Conservation (phyloP, 2,888 invertebrate species). For the Tortricodes alternella region DNA sequence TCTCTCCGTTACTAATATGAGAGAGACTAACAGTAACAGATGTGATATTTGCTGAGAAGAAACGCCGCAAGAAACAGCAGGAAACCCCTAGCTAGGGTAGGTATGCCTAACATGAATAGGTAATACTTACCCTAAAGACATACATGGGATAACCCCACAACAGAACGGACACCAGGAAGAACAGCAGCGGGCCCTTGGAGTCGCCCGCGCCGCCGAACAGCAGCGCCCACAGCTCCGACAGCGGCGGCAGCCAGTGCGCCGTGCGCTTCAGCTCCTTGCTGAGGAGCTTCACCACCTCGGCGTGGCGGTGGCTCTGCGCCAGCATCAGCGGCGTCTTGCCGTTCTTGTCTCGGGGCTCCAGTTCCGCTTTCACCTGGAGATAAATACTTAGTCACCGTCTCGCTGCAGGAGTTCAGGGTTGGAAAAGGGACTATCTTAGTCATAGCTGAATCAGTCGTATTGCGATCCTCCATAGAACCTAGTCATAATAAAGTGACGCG, state of each 20-base stretch:
- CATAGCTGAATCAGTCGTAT: too few relatives aligned
- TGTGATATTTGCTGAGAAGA: too few relatives aligned
- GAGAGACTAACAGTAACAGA: too few relatives aligned
- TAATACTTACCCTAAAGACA: conserved; percentile 86
- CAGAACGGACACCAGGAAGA: conserved; percentile 92
- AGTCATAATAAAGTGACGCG: too few relatives aligned
- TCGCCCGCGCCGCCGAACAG: conserved; percentile 95
- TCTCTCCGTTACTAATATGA: too few relatives aligned
- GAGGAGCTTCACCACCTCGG: conserved; percentile 91
- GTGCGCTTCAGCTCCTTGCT: conserved; percentile 91
- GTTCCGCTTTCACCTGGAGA: conserved; percentile 90
- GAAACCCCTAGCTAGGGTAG: too few relatives aligned
- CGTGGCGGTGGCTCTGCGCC: conserved; percentile 93
- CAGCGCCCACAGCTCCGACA: conserved; percentile 94
- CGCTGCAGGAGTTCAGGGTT: too few relatives aligned
- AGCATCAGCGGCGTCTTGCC: conserved; percentile 95
- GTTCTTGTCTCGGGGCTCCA: conserved; percentile 94
- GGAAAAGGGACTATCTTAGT: too few relatives aligned
- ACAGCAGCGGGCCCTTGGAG: conserved; percentile 92
- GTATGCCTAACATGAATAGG: background rate
- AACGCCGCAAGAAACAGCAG: too few relatives aligned
- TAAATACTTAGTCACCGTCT: too few relatives aligned
- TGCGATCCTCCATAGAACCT: too few relatives aligned
- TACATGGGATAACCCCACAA: conserved; percentile 98
- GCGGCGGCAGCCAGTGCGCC: conserved; percentile 93